phyloP scores from a whole-genome alignment of 2,888 invertebrate species.

The Sabellastarte sp. region DNA sequence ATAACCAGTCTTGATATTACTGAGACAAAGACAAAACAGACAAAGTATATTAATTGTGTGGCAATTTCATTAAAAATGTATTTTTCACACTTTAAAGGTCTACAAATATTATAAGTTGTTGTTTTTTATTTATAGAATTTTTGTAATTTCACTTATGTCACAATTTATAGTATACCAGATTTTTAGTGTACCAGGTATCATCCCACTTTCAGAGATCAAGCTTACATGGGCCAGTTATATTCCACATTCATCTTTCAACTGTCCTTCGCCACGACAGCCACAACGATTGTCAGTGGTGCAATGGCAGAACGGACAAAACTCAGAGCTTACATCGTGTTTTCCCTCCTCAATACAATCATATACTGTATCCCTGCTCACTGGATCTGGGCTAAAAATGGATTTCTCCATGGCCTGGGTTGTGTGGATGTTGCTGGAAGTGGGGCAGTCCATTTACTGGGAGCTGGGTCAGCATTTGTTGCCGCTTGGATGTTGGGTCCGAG shows the following conservation, averaged over 20 bases:
- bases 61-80: too few relatives aligned
- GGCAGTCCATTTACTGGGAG: conserved; percentile 55
- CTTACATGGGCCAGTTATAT: conserved; percentile 78
- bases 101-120: conserved; percentile 3
- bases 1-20: too few relatives aligned
- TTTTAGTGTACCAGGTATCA: neutral
- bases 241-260: conserved; percentile 77
- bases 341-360: conserved; percentile 45
- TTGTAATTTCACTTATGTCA: too few relatives aligned
- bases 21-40: too few relatives aligned
- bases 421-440: conserved; percentile 54
- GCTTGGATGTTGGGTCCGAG: conserved; percentile 48
- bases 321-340: conserved; percentile 48
- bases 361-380: conserved; percentile 59
- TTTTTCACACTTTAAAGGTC: too few relatives aligned
- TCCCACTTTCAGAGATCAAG: too few relatives aligned
- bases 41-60: too few relatives aligned
- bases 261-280: conserved; percentile 24
- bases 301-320: conserved; percentile 55
- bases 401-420: conserved; percentile 32
- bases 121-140: neutral
- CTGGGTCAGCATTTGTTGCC: conserved; percentile 47
- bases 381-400: conserved; percentile 48
- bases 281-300: conserved; percentile 34
- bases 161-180: too few relatives aligned